Percentiles rank a stretch among this genome's conserved stretches.
Evolutionary conservation across 2,888 invertebrate genomes (phyloP).

Genomic region (Caenorhabditis doughertyi): DNA sequence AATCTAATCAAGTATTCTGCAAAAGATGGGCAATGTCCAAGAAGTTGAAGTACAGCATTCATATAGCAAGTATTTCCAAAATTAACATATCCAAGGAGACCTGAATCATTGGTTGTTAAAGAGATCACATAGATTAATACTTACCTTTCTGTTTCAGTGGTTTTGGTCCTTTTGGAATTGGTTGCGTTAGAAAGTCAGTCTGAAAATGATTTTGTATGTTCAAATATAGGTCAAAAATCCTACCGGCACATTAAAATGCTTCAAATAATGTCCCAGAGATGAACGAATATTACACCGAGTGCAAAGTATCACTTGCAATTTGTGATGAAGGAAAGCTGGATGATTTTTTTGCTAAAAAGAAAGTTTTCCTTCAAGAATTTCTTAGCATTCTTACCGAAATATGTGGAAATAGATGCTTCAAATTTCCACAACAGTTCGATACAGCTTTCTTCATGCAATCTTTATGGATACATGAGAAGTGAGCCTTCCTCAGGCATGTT

Average conservation of each 20-base stretch:
- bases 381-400: constrained; percentile 10
- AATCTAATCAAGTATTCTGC: constrained; percentile 69
- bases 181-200: no score
- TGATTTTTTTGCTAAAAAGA: constrained; percentile 31
- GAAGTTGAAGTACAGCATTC: constrained; percentile 79
- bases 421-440: constrained; percentile 17
- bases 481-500: not conserved
- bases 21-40: constrained; percentile 77
- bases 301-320: constrained; percentile 5
- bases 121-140: not conserved
- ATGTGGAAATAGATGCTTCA: constrained; percentile 30
- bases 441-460: not conserved
- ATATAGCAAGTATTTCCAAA: constrained; percentile 81
- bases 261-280: constrained; percentile 11
- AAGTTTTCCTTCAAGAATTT: not conserved
- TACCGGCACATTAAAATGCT: not conserved
- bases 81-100: constrained; percentile 69
- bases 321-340: constrained; percentile 33
- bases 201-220: no score
- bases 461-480: constrained; percentile 36
- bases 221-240: no score
- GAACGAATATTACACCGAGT: constrained; percentile 13
- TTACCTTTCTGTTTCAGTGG: not conserved
- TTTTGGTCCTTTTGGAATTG: not conserved
- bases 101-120: not conserved